Evolutionary conservation across 2,797 vertebrate genomes (phyloP), one percentile per base, ranked within the genome.

Genomic region (Coregonus ussuriensis): DNA sequence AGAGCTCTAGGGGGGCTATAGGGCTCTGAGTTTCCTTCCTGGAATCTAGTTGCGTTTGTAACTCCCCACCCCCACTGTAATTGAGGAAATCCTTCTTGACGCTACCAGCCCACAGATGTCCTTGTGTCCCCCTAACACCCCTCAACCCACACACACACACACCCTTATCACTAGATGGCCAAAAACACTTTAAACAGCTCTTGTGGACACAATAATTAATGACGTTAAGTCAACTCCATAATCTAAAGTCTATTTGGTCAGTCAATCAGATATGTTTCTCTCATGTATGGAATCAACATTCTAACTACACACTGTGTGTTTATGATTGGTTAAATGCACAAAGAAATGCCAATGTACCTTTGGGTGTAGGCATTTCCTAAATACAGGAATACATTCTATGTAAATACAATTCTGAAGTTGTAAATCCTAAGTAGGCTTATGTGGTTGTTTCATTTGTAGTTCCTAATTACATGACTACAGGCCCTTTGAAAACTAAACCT

Each of bases 11-110:
- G 25, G 25, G 25, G 25, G 25, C 25, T 25, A 25, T 25, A 47
- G 41, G 2, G 41, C 41, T 56, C 54, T 0, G 15, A 56, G 54
- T 56, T 56, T 18, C 16, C 54, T 56, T 56, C 16, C 54, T 56
- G 54, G 62, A 25, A 63, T 63, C 62, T 47, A 63, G 62, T 11
- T 63, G 62, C 4, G 16, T 21, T n/a, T 21, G 62, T 63, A 9
- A 25, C 21, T 63, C 25, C 25, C 59, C 7, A n/a, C 6, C 21
- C 21, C 7, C 21, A 9, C 59, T 25, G 1, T 21, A 63, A 21
- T 63, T 63, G 62, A 63, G 62, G 62, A 63, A 63, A 29, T 63
- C 62, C 62, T 63, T 63, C 21, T 63, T 63, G 29, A 63, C 21
- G 0, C 29, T 63, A n/a, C 62, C 1, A 63, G 16, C 62, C 62